These are phyloP conservation scores for Eulemur rubriventer DNA, from an alignment of 2,797 vertebrate genomes.

Conservation along the genomic window DNA sequence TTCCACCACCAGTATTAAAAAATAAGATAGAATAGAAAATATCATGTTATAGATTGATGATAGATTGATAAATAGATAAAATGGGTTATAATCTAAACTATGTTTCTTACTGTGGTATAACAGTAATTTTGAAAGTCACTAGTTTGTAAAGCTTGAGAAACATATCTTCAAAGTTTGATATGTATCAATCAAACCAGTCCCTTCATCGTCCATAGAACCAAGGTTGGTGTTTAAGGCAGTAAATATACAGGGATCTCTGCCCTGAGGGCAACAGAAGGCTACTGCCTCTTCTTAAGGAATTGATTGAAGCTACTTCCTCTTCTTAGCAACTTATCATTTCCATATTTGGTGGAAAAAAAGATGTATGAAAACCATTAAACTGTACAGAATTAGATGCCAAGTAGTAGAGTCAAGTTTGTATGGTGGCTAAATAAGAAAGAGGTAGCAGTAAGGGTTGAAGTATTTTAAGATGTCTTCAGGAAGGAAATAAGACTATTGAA, in stretches of 20 bases:
- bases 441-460: accelerated
- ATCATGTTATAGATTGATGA: background rate
- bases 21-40: background rate
- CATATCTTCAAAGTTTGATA: background rate
- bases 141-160: background rate
- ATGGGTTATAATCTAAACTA: background rate
- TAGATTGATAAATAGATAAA: too few species aligned
- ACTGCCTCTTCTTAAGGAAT: background rate
- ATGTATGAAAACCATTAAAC: background rate
- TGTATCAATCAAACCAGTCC: too few species aligned
- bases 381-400: background rate
- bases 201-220: background rate
- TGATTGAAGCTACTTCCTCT: background rate
- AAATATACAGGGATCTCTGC: background rate
- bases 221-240: background rate
- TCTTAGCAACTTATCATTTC: background rate
- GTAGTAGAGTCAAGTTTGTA: too few species aligned
- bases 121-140: background rate
- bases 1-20: background rate
- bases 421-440: accelerated
- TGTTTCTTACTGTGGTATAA: background rate
- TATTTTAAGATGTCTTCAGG: background rate
- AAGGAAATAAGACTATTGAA: background rate
- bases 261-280: background rate
- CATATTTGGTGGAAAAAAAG: background rate